phyloP scores from a whole-genome alignment of 2,888 invertebrate genomes.

The Phengaris alcon region DNA sequence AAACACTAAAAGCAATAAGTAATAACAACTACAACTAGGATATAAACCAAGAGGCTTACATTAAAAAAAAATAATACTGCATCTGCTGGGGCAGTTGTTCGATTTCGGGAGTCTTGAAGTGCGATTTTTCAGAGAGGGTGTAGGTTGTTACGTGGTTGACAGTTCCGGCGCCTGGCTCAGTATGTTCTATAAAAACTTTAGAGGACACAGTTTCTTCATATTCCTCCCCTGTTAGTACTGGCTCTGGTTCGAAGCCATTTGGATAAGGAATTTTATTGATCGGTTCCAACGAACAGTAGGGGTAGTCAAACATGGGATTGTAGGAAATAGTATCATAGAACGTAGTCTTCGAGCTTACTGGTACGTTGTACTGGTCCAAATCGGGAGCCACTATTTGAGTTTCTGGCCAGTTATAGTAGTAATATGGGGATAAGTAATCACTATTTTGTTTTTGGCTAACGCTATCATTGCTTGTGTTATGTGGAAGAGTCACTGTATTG shows the following conservation, averaged over 20 bases:
- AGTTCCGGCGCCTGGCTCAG: slow-evolving; percentile 60
- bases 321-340: slow-evolving; percentile 60
- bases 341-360: slow-evolving; percentile 52
- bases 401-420: slow-evolving; percentile 52
- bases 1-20: slow-evolving; percentile 2
- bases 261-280: slow-evolving; percentile 47
- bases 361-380: slow-evolving; percentile 45
- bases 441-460: slow-evolving; percentile 6
- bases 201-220: slow-evolving; percentile 66
- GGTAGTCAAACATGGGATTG: slow-evolving; percentile 47
- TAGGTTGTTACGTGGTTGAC: slow-evolving; percentile 70
- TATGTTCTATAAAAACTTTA: slow-evolving; percentile 60
- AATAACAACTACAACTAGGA: slow-evolving; percentile 1
- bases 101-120: slow-evolving; percentile 62
- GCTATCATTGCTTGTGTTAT: not conserved
- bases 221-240: slow-evolving; percentile 64
- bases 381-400: slow-evolving; percentile 52
- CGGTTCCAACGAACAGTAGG: slow-evolving; percentile 57
- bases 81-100: slow-evolving; percentile 66
- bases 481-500: not conserved
- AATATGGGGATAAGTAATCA: slow-evolving; percentile 37
- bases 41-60: slow-evolving; percentile 45
- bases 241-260: slow-evolving; percentile 53
- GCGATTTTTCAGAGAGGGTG: slow-evolving; percentile 64
- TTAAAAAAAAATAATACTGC: slow-evolving; percentile 65